A percentile compares a stretch with the other conserved stretches of the same genome.
Conservation (phyloP, 2,113 vertebrate species). For the Apteryx mantelli region DNA sequence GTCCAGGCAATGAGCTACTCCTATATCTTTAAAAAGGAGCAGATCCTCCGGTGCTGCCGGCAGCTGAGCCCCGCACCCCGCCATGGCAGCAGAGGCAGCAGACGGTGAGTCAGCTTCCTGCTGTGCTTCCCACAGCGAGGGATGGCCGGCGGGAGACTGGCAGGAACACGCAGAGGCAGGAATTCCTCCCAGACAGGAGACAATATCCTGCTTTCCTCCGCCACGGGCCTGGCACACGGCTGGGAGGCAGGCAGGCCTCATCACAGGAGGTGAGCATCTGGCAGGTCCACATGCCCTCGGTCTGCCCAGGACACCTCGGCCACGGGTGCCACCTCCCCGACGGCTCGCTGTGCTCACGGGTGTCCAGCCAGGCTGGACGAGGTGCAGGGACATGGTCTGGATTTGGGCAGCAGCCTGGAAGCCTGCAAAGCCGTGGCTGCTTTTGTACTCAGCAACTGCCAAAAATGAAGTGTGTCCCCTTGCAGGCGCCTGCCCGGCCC, state of each 20-base stretch:
- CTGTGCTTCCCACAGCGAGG: not conserved
- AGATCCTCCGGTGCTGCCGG: not conserved
- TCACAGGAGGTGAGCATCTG: not conserved
- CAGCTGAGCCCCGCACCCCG: slow-evolving; percentile 4
- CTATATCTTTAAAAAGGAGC: not conserved
- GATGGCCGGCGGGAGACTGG: slow-evolving; percentile 6
- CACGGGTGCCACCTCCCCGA: not conserved
- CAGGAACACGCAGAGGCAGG: slow-evolving; percentile 40
- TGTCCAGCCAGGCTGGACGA: not conserved
- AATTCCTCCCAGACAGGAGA: slow-evolving; percentile 59
- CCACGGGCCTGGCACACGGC: slow-evolving; percentile 45
- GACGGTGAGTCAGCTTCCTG: slow-evolving; percentile 68
- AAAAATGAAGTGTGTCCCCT: not conserved
- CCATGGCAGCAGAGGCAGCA: not conserved
- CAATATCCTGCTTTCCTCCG: slow-evolving; percentile 48
- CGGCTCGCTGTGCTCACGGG: not conserved
- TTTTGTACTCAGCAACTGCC: not conserved
- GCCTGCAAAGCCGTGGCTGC: not conserved
- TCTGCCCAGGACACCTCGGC: not conserved
- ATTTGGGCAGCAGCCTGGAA: not conserved
- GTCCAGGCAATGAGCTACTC: not conserved
- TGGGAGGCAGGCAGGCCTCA: not conserved
- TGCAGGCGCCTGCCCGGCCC: not conserved
- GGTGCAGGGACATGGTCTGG: not conserved
- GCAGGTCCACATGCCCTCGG: not conserved